Percentiles rank a stretch among this genome's conserved stretches.
Conservation (phyloP, 2,888 invertebrate genomes). For the Campoplex nolae region DNA sequence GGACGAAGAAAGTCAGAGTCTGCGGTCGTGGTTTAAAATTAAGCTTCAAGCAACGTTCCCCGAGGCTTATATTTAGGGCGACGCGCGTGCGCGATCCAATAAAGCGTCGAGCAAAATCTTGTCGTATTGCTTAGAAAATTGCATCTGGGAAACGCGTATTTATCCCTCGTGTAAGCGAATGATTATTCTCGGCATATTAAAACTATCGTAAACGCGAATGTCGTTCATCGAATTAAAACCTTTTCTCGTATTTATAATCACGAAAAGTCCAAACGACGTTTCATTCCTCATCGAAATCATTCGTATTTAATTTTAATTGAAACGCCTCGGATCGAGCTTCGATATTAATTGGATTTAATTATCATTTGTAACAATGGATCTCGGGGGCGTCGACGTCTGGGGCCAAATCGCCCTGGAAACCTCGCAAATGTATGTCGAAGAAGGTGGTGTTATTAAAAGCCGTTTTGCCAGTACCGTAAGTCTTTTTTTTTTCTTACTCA, state of each 20-base stretch:
- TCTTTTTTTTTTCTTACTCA: constrained; percentile 50
- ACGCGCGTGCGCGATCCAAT: constrained; percentile 82
- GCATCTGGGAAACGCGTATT: constrained; percentile 68
- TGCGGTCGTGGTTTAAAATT: constrained; percentile 77
- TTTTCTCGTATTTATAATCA: neutral
- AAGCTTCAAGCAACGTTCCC: constrained; percentile 79
- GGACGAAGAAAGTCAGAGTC: constrained; percentile 45
- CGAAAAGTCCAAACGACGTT: neutral
- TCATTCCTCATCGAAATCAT: neutral
- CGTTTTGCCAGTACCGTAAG: constrained; percentile 94
- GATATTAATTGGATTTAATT: constrained; percentile 13
- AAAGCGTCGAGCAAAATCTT: constrained; percentile 76
- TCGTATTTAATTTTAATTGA: neutral
- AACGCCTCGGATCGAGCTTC: neutral
- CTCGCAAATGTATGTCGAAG: constrained; percentile 93
- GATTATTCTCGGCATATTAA: constrained; percentile 36
- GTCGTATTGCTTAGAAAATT: constrained; percentile 74
- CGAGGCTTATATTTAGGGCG: constrained; percentile 82
- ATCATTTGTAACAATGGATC: constrained; percentile 86
- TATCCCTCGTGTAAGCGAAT: constrained; percentile 56
- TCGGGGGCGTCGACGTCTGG: constrained; percentile 92
- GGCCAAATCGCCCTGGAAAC: constrained; percentile 95
- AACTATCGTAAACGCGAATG: constrained; percentile 37
- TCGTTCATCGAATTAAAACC: constrained; percentile 14
- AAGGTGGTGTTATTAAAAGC: constrained; percentile 91